Conservation (phyloP, 1,140 invertebrate species). For the Pteromalus puparum region DNA sequence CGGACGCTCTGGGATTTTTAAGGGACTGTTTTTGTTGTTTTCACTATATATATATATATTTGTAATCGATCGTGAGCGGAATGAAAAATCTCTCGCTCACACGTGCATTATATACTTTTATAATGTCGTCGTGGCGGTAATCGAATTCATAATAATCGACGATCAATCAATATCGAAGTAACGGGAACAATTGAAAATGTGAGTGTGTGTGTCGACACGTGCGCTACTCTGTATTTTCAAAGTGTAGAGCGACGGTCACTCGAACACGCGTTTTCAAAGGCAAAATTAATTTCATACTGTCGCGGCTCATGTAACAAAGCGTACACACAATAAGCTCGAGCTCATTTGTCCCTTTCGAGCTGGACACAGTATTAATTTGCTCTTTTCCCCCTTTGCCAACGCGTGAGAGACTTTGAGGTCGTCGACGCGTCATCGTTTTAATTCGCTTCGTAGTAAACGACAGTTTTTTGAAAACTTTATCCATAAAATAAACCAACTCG, state of each 20-base stretch:
- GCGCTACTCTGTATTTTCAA: neutral
- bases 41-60: no score
- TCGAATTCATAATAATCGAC: no score
- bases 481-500: no score
- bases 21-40: neutral
- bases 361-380: constrained; percentile 38
- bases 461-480: neutral
- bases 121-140: no score
- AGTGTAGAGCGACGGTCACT: neutral
- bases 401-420: neutral
- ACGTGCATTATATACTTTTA: no score
- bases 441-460: neutral
- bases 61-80: no score
- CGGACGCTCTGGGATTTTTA: no score
- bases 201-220: no score
- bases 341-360: constrained; percentile 37
- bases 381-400: constrained; percentile 1
- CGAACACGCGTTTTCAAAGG: constrained; percentile 21
- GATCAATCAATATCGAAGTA: no score
- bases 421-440: neutral
- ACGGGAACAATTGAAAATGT: no score
- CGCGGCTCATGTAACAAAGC: neutral
- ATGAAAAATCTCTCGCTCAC: no score
- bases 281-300: constrained; percentile 44
- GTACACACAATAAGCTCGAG: constrained; percentile 21